phyloP scores from a whole-genome alignment of 2,113 vertebrate genomes.

The Castor canadensis region DNA sequence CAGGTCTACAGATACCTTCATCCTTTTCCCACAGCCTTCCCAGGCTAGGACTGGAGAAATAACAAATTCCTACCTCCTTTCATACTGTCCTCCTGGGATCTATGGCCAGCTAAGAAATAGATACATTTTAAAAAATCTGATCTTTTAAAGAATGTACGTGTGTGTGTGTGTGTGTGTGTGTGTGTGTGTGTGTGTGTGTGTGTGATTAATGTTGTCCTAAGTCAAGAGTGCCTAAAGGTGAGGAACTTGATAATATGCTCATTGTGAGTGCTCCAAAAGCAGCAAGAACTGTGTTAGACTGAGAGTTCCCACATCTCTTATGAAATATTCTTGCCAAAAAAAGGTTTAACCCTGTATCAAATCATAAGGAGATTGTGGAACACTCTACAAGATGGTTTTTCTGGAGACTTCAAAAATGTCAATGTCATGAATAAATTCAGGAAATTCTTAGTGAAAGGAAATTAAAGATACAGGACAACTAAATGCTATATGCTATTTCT shows the following conservation, averaged over 20 bases:
- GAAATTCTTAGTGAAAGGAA: neutral
- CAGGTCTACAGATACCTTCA: neutral
- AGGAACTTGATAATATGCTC: neutral
- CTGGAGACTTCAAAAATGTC: neutral
- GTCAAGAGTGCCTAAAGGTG: neutral
- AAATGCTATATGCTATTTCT: neutral
- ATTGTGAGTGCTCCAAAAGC: neutral
- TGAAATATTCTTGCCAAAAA: neutral
- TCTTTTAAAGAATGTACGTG: neutral
- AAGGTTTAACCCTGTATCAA: neutral
- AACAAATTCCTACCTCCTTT: neutral
- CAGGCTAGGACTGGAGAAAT: neutral
- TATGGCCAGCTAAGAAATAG: neutral
- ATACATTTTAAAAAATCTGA: neutral
- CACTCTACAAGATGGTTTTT: neutral
- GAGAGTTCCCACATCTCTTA: neutral
- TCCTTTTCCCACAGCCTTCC: neutral
- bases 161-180: neutral
- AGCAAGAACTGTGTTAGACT: neutral
- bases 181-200: neutral
- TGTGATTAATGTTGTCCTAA: slow-evolving; percentile 36
- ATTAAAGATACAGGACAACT: neutral
- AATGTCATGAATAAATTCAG: neutral
- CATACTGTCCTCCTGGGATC: neutral
- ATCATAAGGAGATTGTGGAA: neutral